Evolutionary conservation across 2,113 vertebrate genomes (phyloP).

Genomic region (Bujurquina vittata): DNA sequence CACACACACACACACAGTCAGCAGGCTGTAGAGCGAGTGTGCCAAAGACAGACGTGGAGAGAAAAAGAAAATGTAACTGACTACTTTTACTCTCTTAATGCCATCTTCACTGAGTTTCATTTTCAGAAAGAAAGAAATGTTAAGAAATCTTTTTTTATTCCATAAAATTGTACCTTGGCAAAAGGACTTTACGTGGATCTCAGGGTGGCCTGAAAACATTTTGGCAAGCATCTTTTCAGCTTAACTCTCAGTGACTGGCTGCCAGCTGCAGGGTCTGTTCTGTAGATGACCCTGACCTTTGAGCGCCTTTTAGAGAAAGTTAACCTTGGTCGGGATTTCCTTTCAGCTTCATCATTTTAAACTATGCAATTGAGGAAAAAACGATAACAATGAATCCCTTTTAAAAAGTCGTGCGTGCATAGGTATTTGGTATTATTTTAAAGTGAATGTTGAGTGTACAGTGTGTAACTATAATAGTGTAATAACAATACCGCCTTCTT

Average conservation of each 20-base stretch:
- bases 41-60: conserved; percentile 15
- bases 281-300: neutral
- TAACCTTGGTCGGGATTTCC: neutral
- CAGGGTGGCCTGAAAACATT: neutral
- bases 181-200: neutral
- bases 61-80: neutral
- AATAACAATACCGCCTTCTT: neutral
- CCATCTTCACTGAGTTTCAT: neutral
- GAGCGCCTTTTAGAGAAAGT: conserved; percentile 5
- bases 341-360: neutral
- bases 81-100: neutral
- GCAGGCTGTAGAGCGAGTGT: conserved; percentile 6
- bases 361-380: neutral
- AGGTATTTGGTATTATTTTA: neutral
- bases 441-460: neutral
- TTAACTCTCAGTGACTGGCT: neutral
- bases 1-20: conserved; percentile 41
- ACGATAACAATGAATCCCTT: too few species aligned
- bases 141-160: neutral
- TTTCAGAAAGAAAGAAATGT: neutral
- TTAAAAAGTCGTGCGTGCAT: too few species aligned
- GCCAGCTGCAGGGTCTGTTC: neutral
- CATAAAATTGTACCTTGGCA: neutral
- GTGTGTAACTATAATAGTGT: neutral
- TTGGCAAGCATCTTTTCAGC: neutral